These are phyloP conservation scores for Caenorhabditis angaria DNA, from an alignment of 2,888 invertebrate genomes.

Conservation along the genomic window DNA sequence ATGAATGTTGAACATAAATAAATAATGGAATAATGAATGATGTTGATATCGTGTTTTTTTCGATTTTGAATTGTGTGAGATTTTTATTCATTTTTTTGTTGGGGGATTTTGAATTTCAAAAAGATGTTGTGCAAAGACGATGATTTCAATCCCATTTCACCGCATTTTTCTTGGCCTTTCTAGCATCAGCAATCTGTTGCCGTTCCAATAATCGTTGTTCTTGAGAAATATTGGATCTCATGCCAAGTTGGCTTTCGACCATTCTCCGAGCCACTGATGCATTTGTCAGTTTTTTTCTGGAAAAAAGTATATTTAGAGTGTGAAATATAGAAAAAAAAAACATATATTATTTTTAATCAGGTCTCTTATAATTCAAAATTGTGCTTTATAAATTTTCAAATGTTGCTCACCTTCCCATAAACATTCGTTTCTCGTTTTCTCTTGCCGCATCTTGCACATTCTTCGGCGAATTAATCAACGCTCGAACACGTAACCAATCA, in stretches of 20 bases:
- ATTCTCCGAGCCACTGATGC: constrained; percentile 50
- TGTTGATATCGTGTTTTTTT: not conserved
- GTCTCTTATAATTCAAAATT: too few species aligned
- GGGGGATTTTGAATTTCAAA: not conserved
- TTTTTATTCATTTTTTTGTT: not conserved
- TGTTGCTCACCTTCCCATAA: constrained; percentile 22
- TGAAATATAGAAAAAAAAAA: too few species aligned
- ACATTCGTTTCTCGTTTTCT: constrained; percentile 9
- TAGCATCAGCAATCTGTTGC: constrained; percentile 42
- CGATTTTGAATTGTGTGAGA: not conserved
- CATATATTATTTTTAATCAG: too few species aligned
- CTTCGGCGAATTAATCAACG: constrained; percentile 27
- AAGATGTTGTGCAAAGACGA: not conserved
- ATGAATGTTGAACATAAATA: too few species aligned
- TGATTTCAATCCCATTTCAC: constrained; percentile 48
- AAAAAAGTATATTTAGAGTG: too few species aligned
- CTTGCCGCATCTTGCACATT: constrained; percentile 36
- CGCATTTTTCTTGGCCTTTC: constrained; percentile 43
- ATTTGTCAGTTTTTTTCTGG: constrained; percentile 19
- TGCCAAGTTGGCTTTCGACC: constrained; percentile 51
- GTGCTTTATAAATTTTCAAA: too few species aligned
- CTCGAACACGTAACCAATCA: constrained; percentile 43
- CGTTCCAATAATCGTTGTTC: constrained; percentile 49
- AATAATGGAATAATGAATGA: not conserved
- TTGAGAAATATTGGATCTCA: constrained; percentile 38